Conservation (phyloP, 2,888 invertebrate species). For the Cantharis nigra region DNA sequence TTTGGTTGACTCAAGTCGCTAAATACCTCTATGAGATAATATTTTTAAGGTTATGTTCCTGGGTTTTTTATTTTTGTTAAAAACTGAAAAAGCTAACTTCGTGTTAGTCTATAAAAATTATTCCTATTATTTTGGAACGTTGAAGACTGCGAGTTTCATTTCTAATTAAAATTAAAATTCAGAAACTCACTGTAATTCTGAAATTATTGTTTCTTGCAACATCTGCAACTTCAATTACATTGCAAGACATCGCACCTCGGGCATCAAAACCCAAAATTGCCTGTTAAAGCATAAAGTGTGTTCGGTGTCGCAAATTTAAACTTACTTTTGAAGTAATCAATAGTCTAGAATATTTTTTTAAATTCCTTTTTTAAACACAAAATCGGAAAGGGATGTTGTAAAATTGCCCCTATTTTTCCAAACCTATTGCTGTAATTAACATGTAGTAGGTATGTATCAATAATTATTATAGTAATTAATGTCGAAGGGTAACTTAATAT, state of each 20-base stretch:
- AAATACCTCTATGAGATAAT: no score
- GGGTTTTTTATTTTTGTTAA: background rate
- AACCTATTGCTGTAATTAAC: background rate
- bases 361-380: background rate
- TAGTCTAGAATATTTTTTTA: background rate
- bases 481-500: conserved; percentile 18
- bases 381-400: background rate
- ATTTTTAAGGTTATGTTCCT: background rate
- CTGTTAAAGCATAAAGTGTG: background rate
- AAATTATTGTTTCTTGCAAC: background rate
- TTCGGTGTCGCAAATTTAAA: background rate
- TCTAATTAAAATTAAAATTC: background rate
- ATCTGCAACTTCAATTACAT: background rate
- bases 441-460: background rate
- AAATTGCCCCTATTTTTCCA: background rate
- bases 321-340: background rate
- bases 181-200: background rate
- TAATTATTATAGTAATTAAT: background rate
- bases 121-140: background rate
- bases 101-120: background rate
- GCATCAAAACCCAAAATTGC: background rate
- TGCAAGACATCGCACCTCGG: background rate
- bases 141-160: background rate
- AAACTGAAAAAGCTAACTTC: no score
- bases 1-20: no score